These are phyloP conservation scores for Chauna torquata DNA, from an alignment of 2,113 vertebrate genomes.

Conservation along the genomic window DNA sequence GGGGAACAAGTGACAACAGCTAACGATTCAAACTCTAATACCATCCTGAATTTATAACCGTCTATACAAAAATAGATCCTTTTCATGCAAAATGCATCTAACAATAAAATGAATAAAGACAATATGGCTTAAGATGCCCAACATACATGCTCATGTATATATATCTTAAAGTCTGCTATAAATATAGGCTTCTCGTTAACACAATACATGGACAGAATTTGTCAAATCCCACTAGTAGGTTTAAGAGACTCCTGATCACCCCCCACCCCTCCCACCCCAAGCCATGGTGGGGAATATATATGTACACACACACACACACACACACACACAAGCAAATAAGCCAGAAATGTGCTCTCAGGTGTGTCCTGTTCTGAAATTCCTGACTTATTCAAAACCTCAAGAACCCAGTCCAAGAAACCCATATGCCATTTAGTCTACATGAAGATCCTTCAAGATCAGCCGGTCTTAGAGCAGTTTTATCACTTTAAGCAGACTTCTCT, in stretches of 20 bases:
- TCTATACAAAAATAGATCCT: neutral
- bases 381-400: neutral
- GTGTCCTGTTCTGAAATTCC: neutral
- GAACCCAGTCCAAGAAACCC: neutral
- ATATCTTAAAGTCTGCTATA: neutral
- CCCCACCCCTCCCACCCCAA: no score
- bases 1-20: neutral
- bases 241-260: neutral
- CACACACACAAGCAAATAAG: no score
- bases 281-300: no score
- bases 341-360: accelerated
- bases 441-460: neutral
- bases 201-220: neutral
- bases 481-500: neutral
- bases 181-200: no score
- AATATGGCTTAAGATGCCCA: neutral
- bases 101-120: neutral
- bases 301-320: no score
- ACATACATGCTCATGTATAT: no score
- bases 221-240: neutral
- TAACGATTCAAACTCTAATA: neutral
- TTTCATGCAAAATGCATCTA: neutral
- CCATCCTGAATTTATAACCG: neutral
- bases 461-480: neutral
- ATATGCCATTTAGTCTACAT: accelerated